phyloP scores from a whole-genome alignment of 23 tunicate genomes.

The Ascidia mentula region DNA sequence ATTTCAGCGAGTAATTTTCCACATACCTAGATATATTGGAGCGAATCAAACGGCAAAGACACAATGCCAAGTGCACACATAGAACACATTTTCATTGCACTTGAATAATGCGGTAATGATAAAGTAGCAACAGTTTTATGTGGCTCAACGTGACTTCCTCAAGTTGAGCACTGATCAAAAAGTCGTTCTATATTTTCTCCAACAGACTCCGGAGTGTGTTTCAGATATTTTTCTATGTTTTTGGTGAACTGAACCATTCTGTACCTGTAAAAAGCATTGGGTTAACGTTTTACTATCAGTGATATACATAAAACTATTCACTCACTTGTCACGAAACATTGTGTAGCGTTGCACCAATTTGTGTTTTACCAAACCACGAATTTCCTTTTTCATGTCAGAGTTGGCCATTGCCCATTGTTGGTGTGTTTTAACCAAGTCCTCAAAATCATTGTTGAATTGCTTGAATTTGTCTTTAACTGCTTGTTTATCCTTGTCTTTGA shows the following conservation, averaged over 20 bases:
- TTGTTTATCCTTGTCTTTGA: constrained; percentile 88
- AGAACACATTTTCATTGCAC: too few species aligned
- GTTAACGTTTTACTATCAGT: background rate
- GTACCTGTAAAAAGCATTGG: constrained; percentile 35
- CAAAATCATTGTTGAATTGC: constrained; percentile 88
- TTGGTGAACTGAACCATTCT: constrained; percentile 93
- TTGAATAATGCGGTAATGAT: too few species aligned
- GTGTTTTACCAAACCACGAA: constrained; percentile 37
- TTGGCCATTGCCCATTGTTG: constrained; percentile 88
- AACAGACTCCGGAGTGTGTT: constrained; percentile 76
- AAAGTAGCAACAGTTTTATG: too few species aligned
- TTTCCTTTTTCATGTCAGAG: constrained; percentile 55
- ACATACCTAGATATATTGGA: too few species aligned
- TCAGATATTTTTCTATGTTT: constrained; percentile 94
- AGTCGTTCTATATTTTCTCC: constrained; percentile 62
- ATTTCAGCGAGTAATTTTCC: too few species aligned
- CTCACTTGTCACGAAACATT: constrained; percentile 53
- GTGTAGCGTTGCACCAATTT: constrained; percentile 38
- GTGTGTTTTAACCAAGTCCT: constrained; percentile 83
- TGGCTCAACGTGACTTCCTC: too few species aligned
- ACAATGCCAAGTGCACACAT: too few species aligned
- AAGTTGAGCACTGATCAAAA: constrained; percentile 69
- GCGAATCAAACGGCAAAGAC: too few species aligned
- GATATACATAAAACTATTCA: background rate
- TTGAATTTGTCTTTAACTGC: constrained; percentile 96